A percentile compares a stretch with the other conserved stretches of the same genome.
Evolutionary conservation across 2,888 invertebrate species (phyloP).

Genomic region (Mimachlamys varia): DNA sequence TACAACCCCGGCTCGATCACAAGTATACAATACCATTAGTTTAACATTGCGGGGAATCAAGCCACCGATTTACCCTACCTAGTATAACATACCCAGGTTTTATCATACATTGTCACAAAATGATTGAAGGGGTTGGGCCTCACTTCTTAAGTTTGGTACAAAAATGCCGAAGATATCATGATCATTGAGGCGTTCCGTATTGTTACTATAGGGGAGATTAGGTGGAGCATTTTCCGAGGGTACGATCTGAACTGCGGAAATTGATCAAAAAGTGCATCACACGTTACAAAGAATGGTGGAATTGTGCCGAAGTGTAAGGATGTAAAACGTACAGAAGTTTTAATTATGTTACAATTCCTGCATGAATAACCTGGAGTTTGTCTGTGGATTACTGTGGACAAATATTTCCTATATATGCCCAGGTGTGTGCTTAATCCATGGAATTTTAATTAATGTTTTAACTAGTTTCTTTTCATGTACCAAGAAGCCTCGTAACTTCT

Average conservation of each 20-base stretch:
- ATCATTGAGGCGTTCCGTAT: neutral
- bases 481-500: neutral
- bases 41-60: neutral
- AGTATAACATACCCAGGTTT: neutral
- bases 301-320: neutral
- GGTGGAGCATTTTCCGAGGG: neutral
- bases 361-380: neutral
- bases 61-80: neutral
- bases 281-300: neutral
- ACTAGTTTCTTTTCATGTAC: neutral
- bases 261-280: constrained; percentile 26
- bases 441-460: constrained; percentile 33
- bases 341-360: neutral
- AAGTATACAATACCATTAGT: neutral
- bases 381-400: neutral
- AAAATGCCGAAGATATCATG: neutral
- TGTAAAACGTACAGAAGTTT: neutral
- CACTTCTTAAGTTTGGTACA: neutral
- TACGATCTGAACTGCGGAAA: neutral
- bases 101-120: constrained; percentile 27
- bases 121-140: constrained; percentile 13
- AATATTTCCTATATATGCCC: neutral
- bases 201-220: constrained; percentile 1
- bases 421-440: neutral
- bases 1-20: neutral